Base-by-base conservation (phyloP, 1,140 invertebrate species). In the Paraescarpia echinospica region DNA sequence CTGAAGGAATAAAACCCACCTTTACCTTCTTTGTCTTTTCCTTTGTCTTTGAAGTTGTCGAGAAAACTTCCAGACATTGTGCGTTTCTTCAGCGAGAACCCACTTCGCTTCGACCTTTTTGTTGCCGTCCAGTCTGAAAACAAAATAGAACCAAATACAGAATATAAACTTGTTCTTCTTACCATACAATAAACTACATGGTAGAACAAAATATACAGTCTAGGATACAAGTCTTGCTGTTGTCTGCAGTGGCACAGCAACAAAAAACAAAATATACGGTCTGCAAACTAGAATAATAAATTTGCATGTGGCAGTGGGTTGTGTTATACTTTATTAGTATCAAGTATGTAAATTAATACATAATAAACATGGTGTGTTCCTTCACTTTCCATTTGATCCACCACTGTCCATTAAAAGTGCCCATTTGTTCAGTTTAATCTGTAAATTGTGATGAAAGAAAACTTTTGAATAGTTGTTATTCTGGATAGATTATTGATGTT, bases 21-120 rank as follows among this genome's bases (percentile, higher is more conserved):
- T 33, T 90, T 90, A 34, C 34, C 6, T 34, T 90, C 90, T 34
- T 41, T 34, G 18, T 90, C 90, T 9, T 90, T 94, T 35, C 34
- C 91, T 90, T 93, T 93, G 48, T 95, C 94, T 18, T 93, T 93
- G 59, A 95, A 93, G 90, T 94, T 94, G 92, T 95, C 94, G 12
- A 95, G 94, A 31, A 95, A 93, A 77, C 94, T 93, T 91, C 93
- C 95, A 22, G 95, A 95, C 92, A 94, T 94, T 35, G 94, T 94
- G n/a, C 94, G 91, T 91, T 94, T 93, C 93, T 95, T 95, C 34
- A 95, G 93, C 1, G 94, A 94, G 92, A 95, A 92, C 1, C 94
- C 92, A 77, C 93, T 94, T 91, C 94, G 94, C 93, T 96, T 96
- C 41, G 93, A 92, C 35, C 93, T 90, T 92, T 90, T 90, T 34